phyloP scores from a whole-genome alignment of 2,888 invertebrate genomes.

The Pterobdella sp. region DNA sequence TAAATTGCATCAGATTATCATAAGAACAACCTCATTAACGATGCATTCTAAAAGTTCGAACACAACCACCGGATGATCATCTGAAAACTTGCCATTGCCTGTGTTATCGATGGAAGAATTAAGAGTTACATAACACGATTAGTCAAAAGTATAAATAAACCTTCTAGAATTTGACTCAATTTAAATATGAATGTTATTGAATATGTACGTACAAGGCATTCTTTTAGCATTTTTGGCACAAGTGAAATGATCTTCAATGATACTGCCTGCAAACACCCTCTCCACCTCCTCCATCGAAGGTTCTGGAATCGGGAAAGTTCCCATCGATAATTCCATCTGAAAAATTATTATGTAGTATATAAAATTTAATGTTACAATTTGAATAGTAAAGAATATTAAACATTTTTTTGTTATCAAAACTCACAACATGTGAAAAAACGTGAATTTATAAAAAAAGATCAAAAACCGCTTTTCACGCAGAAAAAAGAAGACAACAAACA shows the following conservation, averaged over 20 bases:
- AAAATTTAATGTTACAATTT: too few species aligned
- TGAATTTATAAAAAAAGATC: too few species aligned
- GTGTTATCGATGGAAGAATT: too few species aligned
- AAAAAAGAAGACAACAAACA: too few species aligned
- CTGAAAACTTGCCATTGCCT: slow-evolving; percentile 37
- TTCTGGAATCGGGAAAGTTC: slow-evolving; percentile 98
- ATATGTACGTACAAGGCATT: slow-evolving; percentile 34
- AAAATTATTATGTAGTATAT: too few species aligned
- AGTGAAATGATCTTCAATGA: slow-evolving; percentile 46
- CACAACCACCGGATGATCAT: slow-evolving; percentile 79
- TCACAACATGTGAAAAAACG: too few species aligned
- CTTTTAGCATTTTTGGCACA: slow-evolving; percentile 47
- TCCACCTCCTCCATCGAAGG: slow-evolving; percentile 60
- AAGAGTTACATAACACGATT: not conserved
- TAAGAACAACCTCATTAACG: slow-evolving; percentile 74
- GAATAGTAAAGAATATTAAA: too few species aligned
- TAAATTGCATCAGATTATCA: not conserved
- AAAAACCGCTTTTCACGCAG: too few species aligned
- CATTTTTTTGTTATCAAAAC: too few species aligned
- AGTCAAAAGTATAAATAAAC: not conserved
- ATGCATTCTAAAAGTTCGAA: slow-evolving; percentile 97
- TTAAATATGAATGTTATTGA: not conserved
- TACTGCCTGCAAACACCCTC: slow-evolving; percentile 46
- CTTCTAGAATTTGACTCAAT: not conserved
- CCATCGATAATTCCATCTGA: slow-evolving; percentile 80